These are phyloP conservation scores for Nemopilema nomurai DNA, from an alignment of 30 jellyfish, hydroid and myxozoan genomes.

Conservation along the genomic window DNA sequence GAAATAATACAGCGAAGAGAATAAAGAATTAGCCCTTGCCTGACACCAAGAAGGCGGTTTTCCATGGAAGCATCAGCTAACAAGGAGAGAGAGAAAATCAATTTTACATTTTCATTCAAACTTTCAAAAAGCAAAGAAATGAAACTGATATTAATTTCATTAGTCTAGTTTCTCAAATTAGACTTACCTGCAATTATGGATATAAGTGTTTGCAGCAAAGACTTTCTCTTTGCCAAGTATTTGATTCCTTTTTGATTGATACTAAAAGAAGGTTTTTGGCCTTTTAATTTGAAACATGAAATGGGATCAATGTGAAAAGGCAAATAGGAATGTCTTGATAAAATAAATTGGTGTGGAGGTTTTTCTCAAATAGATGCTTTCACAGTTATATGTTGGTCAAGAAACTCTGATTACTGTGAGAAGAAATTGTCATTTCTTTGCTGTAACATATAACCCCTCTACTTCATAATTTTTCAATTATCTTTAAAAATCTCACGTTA, in stretches of 20 bases:
- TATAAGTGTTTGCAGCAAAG: conserved; percentile 20
- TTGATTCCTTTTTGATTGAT: conserved; percentile 78
- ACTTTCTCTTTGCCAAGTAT: conserved; percentile 30
- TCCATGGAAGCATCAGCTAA: conserved; percentile 74
- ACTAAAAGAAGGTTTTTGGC: too few species aligned
- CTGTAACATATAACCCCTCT: too few species aligned
- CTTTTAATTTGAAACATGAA: too few species aligned
- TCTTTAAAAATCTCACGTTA: too few species aligned
- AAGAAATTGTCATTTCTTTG: background rate
- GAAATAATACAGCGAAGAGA: background rate
- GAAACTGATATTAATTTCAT: too few species aligned
- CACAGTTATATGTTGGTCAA: too few species aligned
- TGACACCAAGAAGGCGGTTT: conserved; percentile 56
- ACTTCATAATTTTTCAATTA: too few species aligned
- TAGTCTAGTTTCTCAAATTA: background rate
- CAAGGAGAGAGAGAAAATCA: background rate
- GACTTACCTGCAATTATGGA: conserved; percentile 67
- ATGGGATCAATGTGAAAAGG: too few species aligned
- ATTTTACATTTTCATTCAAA: background rate
- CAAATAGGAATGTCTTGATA: background rate
- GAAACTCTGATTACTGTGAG: too few species aligned
- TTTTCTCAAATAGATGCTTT: too few species aligned
- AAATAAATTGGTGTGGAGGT: too few species aligned
- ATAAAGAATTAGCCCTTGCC: background rate
- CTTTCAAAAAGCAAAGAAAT: background rate